phyloP scores from a whole-genome alignment of 2,113 vertebrate species.

The Mellivora capensis region DNA sequence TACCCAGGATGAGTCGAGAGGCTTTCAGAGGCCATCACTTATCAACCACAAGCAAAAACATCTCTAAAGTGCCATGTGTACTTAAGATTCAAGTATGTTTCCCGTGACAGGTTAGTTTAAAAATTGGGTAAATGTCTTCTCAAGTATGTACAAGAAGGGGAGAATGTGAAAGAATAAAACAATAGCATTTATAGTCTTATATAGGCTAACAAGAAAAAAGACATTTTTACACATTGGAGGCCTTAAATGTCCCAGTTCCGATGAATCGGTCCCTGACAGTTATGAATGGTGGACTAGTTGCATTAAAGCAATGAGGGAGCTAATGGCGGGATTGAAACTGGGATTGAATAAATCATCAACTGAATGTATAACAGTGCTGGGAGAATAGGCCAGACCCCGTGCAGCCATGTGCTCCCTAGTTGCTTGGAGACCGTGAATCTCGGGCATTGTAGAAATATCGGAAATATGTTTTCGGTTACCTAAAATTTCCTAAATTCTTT shows the following conservation, averaged over 20 bases:
- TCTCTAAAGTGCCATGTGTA: neutral
- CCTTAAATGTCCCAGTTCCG: slow-evolving; percentile 84
- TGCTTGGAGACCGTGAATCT: slow-evolving; percentile 80
- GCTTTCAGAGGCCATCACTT: neutral
- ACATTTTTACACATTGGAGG: slow-evolving; percentile 68
- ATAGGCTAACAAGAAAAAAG: slow-evolving; percentile 48
- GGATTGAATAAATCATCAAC: slow-evolving; percentile 88
- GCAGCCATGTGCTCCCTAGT: slow-evolving; percentile 80
- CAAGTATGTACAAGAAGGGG: slow-evolving; percentile 49
- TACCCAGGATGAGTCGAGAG: slow-evolving; percentile 20
- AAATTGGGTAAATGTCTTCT: slow-evolving; percentile 71
- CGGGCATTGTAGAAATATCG: slow-evolving; percentile 78
- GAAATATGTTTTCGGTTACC: slow-evolving; percentile 78
- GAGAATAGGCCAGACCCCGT: slow-evolving; percentile 79
- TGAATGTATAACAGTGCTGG: slow-evolving; percentile 70
- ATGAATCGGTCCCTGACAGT: slow-evolving; percentile 89
- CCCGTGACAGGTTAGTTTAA: slow-evolving; percentile 53
- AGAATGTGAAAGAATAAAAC: slow-evolving; percentile 48
- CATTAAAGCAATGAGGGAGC: slow-evolving; percentile 85
- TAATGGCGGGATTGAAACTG: slow-evolving; percentile 82
- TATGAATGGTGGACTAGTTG: slow-evolving; percentile 86
- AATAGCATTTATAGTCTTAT: slow-evolving; percentile 58
- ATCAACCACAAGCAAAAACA: slow-evolving; percentile 33
- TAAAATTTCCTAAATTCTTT: slow-evolving; percentile 79
- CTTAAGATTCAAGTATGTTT: slow-evolving; percentile 50